These are phyloP conservation scores for Apomyelois bistriatella DNA, from an alignment of 2,888 invertebrate genomes.

Conservation along the genomic window DNA sequence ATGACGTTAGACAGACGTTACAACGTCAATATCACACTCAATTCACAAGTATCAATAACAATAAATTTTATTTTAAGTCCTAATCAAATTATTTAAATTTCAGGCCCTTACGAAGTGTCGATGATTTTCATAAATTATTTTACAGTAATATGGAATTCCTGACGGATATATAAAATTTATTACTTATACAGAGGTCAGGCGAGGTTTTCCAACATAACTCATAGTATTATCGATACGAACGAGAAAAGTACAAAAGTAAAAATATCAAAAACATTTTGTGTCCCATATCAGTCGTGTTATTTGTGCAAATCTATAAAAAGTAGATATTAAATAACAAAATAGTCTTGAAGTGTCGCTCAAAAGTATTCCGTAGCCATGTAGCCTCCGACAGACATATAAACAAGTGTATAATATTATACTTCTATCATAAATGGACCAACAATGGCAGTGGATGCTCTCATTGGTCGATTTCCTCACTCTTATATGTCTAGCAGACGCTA, in stretches of 20 bases:
- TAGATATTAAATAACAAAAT: conserved; percentile 59
- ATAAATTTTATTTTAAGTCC: no score
- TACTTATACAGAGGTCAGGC: conserved; percentile 50
- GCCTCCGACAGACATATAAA: conserved; percentile 78
- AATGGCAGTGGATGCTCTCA: conserved; percentile 78
- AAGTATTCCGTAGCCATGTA: conserved; percentile 66
- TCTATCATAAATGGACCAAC: conserved; percentile 77
- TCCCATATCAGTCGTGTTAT: conserved; percentile 77
- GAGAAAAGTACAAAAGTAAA: conserved; percentile 71
- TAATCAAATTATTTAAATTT: no score
- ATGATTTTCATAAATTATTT: not conserved
- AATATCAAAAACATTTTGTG: conserved; percentile 77
- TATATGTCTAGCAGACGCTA: conserved; percentile 76
- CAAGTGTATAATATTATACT: conserved; percentile 68
- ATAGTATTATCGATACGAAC: conserved; percentile 50
- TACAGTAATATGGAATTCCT: conserved; percentile 43
- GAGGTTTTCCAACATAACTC: conserved; percentile 54
- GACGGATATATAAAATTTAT: conserved; percentile 41
- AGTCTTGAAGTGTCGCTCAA: conserved; percentile 79
- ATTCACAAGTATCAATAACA: no score
- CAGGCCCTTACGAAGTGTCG: conserved; percentile 26
- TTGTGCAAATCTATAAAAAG: conserved; percentile 73
- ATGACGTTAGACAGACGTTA: no score
- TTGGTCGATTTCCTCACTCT: conserved; percentile 74
- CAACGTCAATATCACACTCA: no score